phyloP scores from a whole-genome alignment of 2,113 vertebrate species.

The Paramisgurnus dabryanus region DNA sequence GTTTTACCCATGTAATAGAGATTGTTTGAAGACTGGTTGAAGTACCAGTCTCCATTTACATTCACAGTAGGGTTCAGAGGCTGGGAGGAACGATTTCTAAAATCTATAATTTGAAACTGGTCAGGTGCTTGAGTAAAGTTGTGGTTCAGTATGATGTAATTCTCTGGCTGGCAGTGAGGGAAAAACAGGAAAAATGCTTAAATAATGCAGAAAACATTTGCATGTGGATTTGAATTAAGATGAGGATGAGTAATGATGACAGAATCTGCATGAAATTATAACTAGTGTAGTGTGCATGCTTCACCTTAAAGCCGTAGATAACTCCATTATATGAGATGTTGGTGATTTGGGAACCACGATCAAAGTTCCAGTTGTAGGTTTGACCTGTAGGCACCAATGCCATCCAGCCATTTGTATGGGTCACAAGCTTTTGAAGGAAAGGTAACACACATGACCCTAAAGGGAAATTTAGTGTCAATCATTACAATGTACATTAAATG shows the following conservation, averaged over 20 bases:
- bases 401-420: conserved; percentile 81
- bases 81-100: conserved; percentile 71
- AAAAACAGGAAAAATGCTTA: neutral
- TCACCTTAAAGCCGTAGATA: conserved; percentile 84
- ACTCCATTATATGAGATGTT: conserved; percentile 77
- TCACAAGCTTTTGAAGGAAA: conserved; percentile 75
- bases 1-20: conserved; percentile 80
- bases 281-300: neutral
- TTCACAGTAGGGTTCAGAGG: conserved; percentile 70
- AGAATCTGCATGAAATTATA: too few relatives aligned
- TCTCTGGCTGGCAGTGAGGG: conserved; percentile 55
- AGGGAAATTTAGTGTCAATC: neutral
- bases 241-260: too few relatives aligned
- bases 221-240: too few relatives aligned
- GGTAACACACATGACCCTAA: conserved; percentile 74
- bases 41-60: conserved; percentile 84
- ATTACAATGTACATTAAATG: neutral
- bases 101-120: conserved; percentile 72
- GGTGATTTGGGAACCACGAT: conserved; percentile 68
- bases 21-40: conserved; percentile 70
- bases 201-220: too few relatives aligned
- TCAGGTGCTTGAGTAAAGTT: conserved; percentile 81
- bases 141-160: conserved; percentile 83
- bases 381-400: conserved; percentile 76
- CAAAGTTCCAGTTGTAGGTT: conserved; percentile 79